Percentiles rank a stretch among this genome's conserved stretches.
Conservation (phyloP, 2,888 invertebrate genomes). For the Lysandra coridon region DNA sequence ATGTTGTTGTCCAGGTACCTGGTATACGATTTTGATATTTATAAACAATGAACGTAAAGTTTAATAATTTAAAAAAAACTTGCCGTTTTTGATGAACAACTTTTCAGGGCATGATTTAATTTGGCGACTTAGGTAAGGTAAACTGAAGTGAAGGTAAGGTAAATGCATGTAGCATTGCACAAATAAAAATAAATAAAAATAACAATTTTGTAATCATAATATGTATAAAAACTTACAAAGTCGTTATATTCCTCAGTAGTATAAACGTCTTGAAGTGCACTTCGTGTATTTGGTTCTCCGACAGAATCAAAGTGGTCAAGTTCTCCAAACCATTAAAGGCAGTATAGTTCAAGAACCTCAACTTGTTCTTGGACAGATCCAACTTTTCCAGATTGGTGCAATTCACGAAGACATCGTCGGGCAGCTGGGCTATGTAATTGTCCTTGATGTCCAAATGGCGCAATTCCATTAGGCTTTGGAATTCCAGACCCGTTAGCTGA, state of each 20-base stretch:
- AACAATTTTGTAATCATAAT: too few relatives aligned
- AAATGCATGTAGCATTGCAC: too few relatives aligned
- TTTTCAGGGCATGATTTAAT: too few relatives aligned
- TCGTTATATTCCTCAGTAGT: conserved; percentile 83
- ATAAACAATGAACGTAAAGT: too few relatives aligned
- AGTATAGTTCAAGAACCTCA: conserved; percentile 81
- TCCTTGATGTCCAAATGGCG: conserved; percentile 85
- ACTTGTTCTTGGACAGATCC: conserved; percentile 84
- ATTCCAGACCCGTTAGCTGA: conserved; percentile 79
- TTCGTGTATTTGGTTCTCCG: conserved; percentile 84
- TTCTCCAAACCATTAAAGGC: conserved; percentile 83
- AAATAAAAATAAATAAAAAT: too few relatives aligned
- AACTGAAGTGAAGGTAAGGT: too few relatives aligned
- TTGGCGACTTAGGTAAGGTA: too few relatives aligned
- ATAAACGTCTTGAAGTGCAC: conserved; percentile 83
- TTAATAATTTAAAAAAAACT: too few relatives aligned
- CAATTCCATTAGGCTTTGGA: conserved; percentile 75
- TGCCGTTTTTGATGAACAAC: too few relatives aligned
- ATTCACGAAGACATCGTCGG: conserved; percentile 81
- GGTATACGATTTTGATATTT: conserved; percentile 32
- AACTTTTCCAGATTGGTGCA: conserved; percentile 82
- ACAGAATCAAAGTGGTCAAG: conserved; percentile 84
- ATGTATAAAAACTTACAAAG: conserved; percentile 79
- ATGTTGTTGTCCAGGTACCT: conserved; percentile 89
- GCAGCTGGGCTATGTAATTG: conserved; percentile 80